Base-by-base conservation (phyloP, 2,113 vertebrate species). In the Trachemys scripta region DNA sequence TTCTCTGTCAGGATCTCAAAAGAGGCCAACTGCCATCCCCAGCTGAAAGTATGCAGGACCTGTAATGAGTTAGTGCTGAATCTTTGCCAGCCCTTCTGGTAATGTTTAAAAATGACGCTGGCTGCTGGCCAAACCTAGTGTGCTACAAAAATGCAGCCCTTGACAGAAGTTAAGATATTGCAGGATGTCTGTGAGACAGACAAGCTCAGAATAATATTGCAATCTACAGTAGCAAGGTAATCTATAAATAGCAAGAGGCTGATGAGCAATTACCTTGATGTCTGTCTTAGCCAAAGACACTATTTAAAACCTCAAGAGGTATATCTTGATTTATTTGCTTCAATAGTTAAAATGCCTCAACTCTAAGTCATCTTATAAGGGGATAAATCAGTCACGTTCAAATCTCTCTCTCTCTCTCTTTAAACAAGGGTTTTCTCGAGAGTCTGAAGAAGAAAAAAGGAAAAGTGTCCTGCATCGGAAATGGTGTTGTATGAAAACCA, bases 181-280 rank as follows among this genome's bases (percentile, higher is more conserved):
- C 96, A 89, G 96, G 94, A 97, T 97, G 97, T 95, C 90, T 96
- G 79, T 51, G 92, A 97, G 97, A 98, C 97, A 94, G 93, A 92
- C 42, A 79, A 95, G 35, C 53, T 47, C 69, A 27, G 85, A 93
- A 93, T 69, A 38, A 62, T 49, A 65, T 6, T 78, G 22, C 91
- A 94, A 3, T 82, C 92, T 87, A 38, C 7, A 1, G 87, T 78
- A 94, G 90, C 84, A 49, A 80, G 72, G 69, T 89, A 82, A 83
- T 57, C 96, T 95, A 35, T 14, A 38, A 92, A 25, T 87, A 90
- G 84, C 11, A 49, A 50, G 69, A 50, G 86, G 59, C 82, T 47
- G 50, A 49, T 13, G 25, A 62, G 80, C 88, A 38, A 62, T 78
- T 31, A 82, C 82, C 82, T 95, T 78, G 84, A 87, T 29, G 86